A percentile compares a stretch with the other conserved stretches of the same genome.
Conservation (phyloP, 2,797 vertebrate genomes). For the Rhincodon typus region DNA sequence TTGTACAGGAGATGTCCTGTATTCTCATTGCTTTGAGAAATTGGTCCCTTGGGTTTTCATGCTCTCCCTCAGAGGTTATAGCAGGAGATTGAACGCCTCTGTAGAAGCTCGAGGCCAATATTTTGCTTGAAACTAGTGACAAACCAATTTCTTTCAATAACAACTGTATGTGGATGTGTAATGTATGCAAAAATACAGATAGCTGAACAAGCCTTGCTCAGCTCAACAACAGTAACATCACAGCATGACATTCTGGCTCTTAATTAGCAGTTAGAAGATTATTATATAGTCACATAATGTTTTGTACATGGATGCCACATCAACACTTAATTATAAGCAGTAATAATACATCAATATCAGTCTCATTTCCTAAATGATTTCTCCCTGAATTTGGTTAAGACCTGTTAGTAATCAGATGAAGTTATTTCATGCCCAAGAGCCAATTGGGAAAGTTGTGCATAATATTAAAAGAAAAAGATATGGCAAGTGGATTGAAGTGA, state of each 20-base stretch:
- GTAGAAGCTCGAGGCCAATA: not conserved
- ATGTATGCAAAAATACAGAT: not conserved
- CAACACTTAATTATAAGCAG: not conserved
- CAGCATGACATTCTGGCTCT: not conserved
- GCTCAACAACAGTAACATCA: no score
- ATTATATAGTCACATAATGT: not conserved
- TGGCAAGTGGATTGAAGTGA: not conserved
- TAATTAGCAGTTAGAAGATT: not conserved
- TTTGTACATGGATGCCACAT: not conserved
- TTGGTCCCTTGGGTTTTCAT: not conserved
- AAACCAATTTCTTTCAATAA: not conserved
- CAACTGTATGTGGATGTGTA: not conserved
- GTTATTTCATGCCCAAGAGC: not conserved
- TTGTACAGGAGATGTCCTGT: not conserved
- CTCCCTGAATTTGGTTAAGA: not conserved
- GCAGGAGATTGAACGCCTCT: not conserved
- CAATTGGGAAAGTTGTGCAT: not conserved
- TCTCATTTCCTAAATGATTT: not conserved
- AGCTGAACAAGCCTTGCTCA: not conserved
- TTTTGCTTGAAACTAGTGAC: not conserved
- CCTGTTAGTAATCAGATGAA: not conserved
- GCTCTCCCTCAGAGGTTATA: not conserved
- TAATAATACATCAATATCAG: not conserved
- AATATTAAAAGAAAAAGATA: not conserved
- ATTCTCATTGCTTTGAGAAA: not conserved